Base-by-base conservation (phyloP, 1,140 invertebrate genomes). In the Glossosoma conforme region DNA sequence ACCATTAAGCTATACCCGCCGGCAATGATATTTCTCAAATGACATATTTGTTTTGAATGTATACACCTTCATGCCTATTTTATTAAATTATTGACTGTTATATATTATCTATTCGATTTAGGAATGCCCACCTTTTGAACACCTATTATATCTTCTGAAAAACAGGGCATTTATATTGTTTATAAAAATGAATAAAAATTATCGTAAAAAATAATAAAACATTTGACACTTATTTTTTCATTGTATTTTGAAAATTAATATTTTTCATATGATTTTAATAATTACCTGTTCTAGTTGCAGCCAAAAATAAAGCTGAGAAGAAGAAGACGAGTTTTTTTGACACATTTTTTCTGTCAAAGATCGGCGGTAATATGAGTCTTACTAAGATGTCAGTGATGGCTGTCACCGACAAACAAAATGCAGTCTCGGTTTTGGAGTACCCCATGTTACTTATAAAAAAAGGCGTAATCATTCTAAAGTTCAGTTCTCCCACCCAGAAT, bases 391-490 rank as follows among this genome's bases (percentile, higher is more conserved):
- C 85, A 15, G 82, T 82, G 17, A 85, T 79, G 10, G 84, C 84
- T 14, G 82, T 84, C 47, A 86, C 76, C 1, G 83, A 85, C 13
- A 87, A 70, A 61, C 83, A 86, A 51, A 80, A 79, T 18, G 85
- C 85, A 5, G 82, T 77, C 49, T 85, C 82, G 4, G 71, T 66
- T 65, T 80, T 82, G 37, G 74, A 69, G 61, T 83, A 82, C 50
- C 82, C 82, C 51, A 86, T 68, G 60, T 74, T 77, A 38, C 72
- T 71, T 44, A 87, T 79, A 61, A 86, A 86, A 62, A 86, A 87
- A 10, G 85, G 84, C 25, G 80, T 84, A 37, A 87, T 79, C 75
- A 86, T 79, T 65, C 85, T 84, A 61, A 86, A 87, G 61, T 86
- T 85, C 53, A 85, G 74, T 59, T 86, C 84, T 9, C 84, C 82